These are phyloP conservation scores for Camponotus fellah DNA, from an alignment of 2,888 invertebrate genomes.

Conservation along the genomic window DNA sequence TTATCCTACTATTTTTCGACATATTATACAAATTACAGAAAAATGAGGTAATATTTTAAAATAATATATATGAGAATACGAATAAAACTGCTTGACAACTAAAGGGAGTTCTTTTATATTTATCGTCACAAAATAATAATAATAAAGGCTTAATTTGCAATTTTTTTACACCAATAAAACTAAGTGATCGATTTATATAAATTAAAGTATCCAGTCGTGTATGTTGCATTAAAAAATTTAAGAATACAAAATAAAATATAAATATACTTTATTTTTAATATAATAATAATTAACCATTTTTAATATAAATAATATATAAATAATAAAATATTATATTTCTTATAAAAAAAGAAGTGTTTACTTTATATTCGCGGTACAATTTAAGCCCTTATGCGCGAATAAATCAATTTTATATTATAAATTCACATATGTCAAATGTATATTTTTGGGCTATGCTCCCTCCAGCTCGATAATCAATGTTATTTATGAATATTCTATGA, in stretches of 20 bases:
- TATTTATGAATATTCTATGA: slow-evolving; percentile 49
- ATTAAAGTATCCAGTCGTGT: not conserved
- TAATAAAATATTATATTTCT: not conserved
- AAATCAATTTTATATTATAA: slow-evolving; percentile 1
- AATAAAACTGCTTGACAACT: slow-evolving; percentile 76
- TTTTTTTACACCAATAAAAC: not conserved
- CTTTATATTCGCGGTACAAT: not conserved
- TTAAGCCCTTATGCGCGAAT: slow-evolving; percentile 14
- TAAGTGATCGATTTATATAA: not conserved
- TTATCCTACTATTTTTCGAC: slow-evolving; percentile 19
- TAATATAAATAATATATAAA: not conserved
- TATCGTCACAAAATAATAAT: slow-evolving; percentile 17
- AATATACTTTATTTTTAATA: not conserved
- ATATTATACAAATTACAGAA: slow-evolving; percentile 59
- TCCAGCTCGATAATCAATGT: slow-evolving; percentile 13
- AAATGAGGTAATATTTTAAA: slow-evolving; percentile 69
- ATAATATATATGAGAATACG: slow-evolving; percentile 72
- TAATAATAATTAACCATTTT: not conserved
- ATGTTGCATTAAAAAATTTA: not conserved
- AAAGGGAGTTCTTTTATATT: slow-evolving; percentile 70
- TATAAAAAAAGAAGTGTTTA: not conserved
- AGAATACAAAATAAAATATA: not conserved
- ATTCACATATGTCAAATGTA: slow-evolving; percentile 14
- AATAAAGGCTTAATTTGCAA: slow-evolving; percentile 53
- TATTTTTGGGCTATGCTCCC: slow-evolving; percentile 17